Conservation (phyloP, 1,140 invertebrate species). For the Drosophila sp. region DNA sequence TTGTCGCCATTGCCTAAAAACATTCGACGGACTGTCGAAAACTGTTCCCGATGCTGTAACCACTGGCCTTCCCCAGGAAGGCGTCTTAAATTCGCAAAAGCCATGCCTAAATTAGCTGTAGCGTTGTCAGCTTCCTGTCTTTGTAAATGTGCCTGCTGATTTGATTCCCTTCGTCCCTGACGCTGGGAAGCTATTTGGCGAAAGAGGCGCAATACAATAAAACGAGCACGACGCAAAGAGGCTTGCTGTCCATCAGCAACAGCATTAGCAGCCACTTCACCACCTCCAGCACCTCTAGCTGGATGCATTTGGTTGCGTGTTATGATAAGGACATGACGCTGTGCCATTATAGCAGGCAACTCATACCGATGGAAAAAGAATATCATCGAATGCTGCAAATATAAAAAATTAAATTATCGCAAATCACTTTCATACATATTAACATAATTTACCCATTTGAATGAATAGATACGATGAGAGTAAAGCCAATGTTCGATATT, state of each 20-base stretch:
- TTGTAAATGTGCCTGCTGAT: conserved; percentile 4
- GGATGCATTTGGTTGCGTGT: conserved; percentile 77
- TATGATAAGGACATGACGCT: conserved; percentile 89
- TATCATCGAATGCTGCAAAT: conserved; percentile 98
- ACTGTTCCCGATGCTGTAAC: conserved; percentile 57
- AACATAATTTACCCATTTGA: conserved; percentile 88
- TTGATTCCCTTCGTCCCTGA: conserved; percentile 30
- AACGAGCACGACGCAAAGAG: conserved; percentile 55
- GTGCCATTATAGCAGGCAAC: conserved; percentile 95
- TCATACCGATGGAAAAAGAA: conserved; percentile 99
- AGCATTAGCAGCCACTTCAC: conserved; percentile 15
- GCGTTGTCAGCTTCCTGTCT: conserved; percentile 30
- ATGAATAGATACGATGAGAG: conserved; percentile 99
- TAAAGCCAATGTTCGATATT: conserved; percentile 97
- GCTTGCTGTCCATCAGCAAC: conserved; percentile 37
- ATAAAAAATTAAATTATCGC: conserved; percentile 50
- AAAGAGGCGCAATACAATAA: conserved; percentile 56
- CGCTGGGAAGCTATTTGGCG: conserved; percentile 66
- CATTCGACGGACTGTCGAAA: conserved; percentile 58
- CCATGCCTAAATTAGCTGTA: conserved; percentile 40
- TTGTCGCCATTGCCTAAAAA: conserved; percentile 56
- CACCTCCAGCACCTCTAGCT: conserved; percentile 20
- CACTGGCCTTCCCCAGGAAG: conserved; percentile 57
- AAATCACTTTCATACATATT: neutral
- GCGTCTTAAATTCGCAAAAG: conserved; percentile 54